Evolutionary conservation across 1,140 invertebrate genomes (phyloP), one percentile per base, ranked within the genome.

Genomic region (Penaeus vannamei): DNA sequence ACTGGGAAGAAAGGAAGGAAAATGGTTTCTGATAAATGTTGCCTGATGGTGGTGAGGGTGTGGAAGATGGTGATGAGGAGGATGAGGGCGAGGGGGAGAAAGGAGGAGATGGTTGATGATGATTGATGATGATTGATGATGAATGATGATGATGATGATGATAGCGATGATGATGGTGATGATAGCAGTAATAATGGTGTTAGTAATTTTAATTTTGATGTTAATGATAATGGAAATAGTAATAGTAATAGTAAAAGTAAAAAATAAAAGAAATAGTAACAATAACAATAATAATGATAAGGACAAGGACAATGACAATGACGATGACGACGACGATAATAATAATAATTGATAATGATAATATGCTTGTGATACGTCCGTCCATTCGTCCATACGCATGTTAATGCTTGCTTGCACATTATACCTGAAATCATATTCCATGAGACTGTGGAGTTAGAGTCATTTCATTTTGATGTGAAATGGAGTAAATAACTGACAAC

Each of bases 101-200:
- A 69, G 23, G 14, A 29, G 14, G 23, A 69, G 64, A n/a, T 19
- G 62, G 62, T 19, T 69, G 64, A 3, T 23, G 64, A 69, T 69
- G 64, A 64, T 64, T 64, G 62, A 64, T 19, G 17, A n/a, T n/a
- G n/a, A n/a, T n/a, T n/a, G n/a, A n/a, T n/a, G n/a, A n/a, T n/a
- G n/a, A n/a, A 69, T 69, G 64, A 69, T 69, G 64, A 14, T 69
- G 64, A 69, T 69, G 64, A 69, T 69, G 64, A 69, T 69, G 64
- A 69, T 69, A 14, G 14, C 14, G 64, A 69, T 69, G 64, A 69
- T 69, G 14, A 14, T 69, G 29, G 14, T 69, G 29, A 69, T 29
- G 64, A 69, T 69, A 14, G 14, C 14, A 14, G 14, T 69, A 69
- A 69, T 69, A 14, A 69, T 69, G 14, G 14, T 69, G 29, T 5